These are phyloP conservation scores for Nasalis larvatus DNA, from an alignment of 2,113 vertebrate genomes.

Conservation along the genomic window DNA sequence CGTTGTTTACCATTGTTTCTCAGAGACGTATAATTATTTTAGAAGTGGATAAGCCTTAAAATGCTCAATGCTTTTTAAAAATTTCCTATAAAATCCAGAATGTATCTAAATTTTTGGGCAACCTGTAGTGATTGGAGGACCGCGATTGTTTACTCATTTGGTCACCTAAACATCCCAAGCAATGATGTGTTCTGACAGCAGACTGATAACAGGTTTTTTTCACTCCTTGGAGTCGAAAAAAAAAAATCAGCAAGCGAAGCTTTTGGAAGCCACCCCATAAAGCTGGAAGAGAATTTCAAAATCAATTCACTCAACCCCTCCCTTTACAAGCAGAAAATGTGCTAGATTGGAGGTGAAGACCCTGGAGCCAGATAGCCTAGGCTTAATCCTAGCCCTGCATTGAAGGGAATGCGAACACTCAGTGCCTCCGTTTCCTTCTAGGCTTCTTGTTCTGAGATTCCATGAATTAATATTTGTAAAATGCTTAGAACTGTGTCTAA, in stretches of 20 bases:
- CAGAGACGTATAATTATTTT: conserved; percentile 11
- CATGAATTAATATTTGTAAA: not conserved
- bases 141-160: not conserved
- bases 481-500: not conserved
- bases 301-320: not conserved
- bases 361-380: not conserved
- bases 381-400: not conserved
- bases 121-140: not conserved
- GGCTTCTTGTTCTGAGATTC: not conserved
- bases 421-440: not conserved
- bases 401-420: not conserved
- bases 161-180: not conserved
- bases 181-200: not conserved
- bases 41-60: not conserved
- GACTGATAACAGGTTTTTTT: not conserved
- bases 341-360: not conserved
- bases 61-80: not conserved
- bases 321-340: not conserved
- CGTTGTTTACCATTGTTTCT: not conserved
- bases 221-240: too few species aligned
- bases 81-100: not conserved
- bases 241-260: not conserved
- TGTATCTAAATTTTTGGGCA: not conserved
- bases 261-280: not conserved
- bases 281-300: not conserved